Evolutionary conservation across 2,113 vertebrate species (phyloP).

Genomic region (Gila orcuttii): DNA sequence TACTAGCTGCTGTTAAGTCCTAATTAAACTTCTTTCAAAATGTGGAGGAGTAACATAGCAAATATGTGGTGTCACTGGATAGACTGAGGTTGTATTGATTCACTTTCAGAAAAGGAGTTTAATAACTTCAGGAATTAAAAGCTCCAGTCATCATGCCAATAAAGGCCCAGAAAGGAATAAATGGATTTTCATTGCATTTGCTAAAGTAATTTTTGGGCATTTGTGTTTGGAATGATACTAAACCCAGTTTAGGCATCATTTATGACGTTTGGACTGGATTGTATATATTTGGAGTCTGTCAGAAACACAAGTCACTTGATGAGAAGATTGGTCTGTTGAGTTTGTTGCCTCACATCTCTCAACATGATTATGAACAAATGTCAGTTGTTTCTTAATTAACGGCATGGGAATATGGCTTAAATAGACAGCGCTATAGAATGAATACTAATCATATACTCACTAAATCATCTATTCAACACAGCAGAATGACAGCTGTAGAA

Average conservation of each 20-base stretch:
- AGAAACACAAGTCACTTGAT: constrained; percentile 1
- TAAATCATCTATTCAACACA: constrained; percentile 3
- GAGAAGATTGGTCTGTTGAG: constrained; percentile 4
- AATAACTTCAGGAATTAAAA: neutral
- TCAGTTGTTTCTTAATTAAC: neutral
- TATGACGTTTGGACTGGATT: neutral
- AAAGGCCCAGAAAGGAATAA: neutral
- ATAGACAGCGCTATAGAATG: constrained; percentile 12
- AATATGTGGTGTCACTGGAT: neutral
- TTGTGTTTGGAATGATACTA: neutral
- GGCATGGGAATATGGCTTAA: neutral
- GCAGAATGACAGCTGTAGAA: neutral
- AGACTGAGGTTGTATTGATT: neutral
- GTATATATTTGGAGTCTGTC: constrained; percentile 3
- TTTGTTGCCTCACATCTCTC: constrained; percentile 6
- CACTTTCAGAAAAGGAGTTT: constrained; percentile 6
- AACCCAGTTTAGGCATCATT: neutral
- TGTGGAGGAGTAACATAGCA: neutral
- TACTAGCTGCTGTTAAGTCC: neutral
- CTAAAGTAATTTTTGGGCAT: neutral
- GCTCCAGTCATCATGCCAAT: neutral
- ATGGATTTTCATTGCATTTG: neutral
- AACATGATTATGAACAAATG: constrained; percentile 2
- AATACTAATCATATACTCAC: constrained; percentile 13
- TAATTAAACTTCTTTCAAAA: neutral